Evolutionary conservation across 2,888 invertebrate species (phyloP).

Genomic region (Synergus itoensis): DNA sequence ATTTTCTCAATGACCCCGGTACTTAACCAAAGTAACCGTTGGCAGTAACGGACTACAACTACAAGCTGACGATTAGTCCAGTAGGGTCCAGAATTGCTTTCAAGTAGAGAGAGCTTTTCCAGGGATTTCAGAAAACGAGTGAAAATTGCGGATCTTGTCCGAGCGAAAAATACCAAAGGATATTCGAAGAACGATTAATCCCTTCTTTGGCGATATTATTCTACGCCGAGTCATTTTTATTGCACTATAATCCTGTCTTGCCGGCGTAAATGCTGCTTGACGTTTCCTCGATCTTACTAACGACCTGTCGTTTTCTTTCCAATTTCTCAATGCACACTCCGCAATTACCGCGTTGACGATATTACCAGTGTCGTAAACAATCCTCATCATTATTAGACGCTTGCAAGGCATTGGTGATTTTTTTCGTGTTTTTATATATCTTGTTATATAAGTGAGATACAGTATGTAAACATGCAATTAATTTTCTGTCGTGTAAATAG

Average conservation of each 20-base stretch:
- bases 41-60: constrained; percentile 67
- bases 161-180: constrained; percentile 4
- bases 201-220: constrained; percentile 41
- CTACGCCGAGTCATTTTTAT: constrained; percentile 35
- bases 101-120: constrained; percentile 54
- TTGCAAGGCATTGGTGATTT: not conserved
- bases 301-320: constrained; percentile 38
- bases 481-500: not conserved
- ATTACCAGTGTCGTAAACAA: not conserved
- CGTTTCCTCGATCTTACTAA: constrained; percentile 41
- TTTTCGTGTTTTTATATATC: not conserved
- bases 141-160: constrained; percentile 30
- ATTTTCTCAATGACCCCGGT: constrained; percentile 76
- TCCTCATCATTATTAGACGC: not conserved
- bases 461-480: not conserved
- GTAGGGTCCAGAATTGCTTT: constrained; percentile 48
- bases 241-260: constrained; percentile 39
- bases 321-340: constrained; percentile 35
- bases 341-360: constrained; percentile 11
- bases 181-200: constrained; percentile 38
- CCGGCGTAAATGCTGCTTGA: constrained; percentile 27
- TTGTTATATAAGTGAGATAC: not conserved
- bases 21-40: constrained; percentile 73
- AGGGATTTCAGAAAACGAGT: constrained; percentile 23
- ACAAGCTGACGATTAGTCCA: constrained; percentile 66